phyloP scores from a whole-genome alignment of 1,140 invertebrate species.

The Drosophila saltans region DNA sequence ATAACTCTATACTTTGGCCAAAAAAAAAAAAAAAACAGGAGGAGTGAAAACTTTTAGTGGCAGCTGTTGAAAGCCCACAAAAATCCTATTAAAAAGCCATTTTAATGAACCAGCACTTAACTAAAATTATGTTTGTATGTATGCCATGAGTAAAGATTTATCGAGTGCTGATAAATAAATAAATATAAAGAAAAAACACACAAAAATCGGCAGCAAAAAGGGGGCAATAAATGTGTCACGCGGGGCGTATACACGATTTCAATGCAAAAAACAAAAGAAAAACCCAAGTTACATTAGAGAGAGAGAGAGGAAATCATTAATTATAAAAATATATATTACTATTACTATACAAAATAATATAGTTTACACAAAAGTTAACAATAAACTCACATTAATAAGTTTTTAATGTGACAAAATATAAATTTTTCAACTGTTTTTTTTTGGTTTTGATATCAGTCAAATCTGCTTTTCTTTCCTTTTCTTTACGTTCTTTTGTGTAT shows the following conservation, averaged over 20 bases:
- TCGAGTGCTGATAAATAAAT: constrained; percentile 41
- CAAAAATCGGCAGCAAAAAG: neutral
- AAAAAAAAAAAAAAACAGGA: neutral
- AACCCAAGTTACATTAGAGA: neutral
- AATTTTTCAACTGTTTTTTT: neutral
- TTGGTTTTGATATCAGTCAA: neutral
- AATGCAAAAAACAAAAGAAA: constrained; percentile 15
- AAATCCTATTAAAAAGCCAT: constrained; percentile 25
- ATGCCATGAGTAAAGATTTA: constrained; percentile 36
- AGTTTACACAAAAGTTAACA: neutral
- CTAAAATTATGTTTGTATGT: constrained; percentile 41
- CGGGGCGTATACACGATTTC: constrained; percentile 63
- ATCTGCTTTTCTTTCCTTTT: neutral
- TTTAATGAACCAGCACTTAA: constrained; percentile 24
- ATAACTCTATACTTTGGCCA: neutral
- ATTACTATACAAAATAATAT: neutral
- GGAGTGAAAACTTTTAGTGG: constrained; percentile 11
- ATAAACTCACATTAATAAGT: constrained; percentile 4
- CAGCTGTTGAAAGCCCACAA: constrained; percentile 13
- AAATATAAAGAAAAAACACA: neutral
- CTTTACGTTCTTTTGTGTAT: too few relatives aligned
- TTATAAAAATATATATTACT: neutral
- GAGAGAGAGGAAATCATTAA: neutral
- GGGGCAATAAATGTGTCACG: constrained; percentile 38
- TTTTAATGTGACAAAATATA: neutral